Evolutionary conservation across 1,140 invertebrate genomes (phyloP), one percentile per base, ranked within the genome.

Genomic region (Euwallacea similis): DNA sequence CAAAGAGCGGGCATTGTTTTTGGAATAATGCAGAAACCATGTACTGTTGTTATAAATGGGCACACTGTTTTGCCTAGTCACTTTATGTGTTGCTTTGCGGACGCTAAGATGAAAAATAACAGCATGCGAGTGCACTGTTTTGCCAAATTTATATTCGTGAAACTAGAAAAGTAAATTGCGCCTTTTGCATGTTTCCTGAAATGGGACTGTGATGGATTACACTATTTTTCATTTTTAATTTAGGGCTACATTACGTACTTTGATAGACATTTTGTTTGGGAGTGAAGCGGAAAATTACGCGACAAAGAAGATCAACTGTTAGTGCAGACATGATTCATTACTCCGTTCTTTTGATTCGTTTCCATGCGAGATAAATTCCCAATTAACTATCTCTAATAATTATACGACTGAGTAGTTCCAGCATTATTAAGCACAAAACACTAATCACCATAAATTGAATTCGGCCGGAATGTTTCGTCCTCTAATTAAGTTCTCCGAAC

Each of bases 1-100:
- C 72, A 70, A 63, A 66, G 71, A 47, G 72, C 65, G 54, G 43
- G 63, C 72, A 70, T 73, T 73, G 72, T 73, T 67, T 70, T 70
- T 42, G 59, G 64, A 73, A 73, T 73, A 73, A 73, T 73, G 72
- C 67, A 60, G 44, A 54, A 73, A 70, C 62, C 72, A 50, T 67
- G 64, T 73, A 66, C 72, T 70, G 65, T 73, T 73, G 62, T 73
- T 66, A 73, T 73, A 70, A 73, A 73, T 73, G 67, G 72, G 43
- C 60, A 15, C 56, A 44, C 66, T 69, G 61, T 69, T 73, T 69
- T 65, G 71, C 71, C 50, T 43, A 54, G 71, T 47, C 71, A 72
- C 71, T 72, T 67, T 72, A 72, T 72, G 71, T 72, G 71, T 68
- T 72, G 65, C 71, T 68, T 68, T 67, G 67, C 63, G 71, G 65